Conservation (phyloP, 2,113 vertebrate species). For the Stigmatopora nigra region DNA sequence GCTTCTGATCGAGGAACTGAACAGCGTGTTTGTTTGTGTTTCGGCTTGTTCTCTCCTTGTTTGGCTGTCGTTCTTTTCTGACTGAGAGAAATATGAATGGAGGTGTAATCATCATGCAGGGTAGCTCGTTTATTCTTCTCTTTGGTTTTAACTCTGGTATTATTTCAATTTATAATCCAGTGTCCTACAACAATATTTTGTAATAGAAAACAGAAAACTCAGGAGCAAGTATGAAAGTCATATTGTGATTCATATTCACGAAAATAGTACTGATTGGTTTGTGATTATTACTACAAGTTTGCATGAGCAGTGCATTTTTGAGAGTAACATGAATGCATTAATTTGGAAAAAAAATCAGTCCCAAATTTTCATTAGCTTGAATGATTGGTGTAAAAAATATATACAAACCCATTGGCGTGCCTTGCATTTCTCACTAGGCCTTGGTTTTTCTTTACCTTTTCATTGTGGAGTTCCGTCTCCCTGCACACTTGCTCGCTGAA, state of each 20-base stretch:
- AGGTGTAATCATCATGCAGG: slow-evolving; percentile 11
- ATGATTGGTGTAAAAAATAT: not conserved
- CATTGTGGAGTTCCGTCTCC: too few species aligned
- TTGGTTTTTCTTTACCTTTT: too few species aligned
- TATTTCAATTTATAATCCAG: slow-evolving; percentile 9
- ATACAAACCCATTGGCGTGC: too few species aligned
- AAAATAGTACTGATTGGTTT: not conserved
- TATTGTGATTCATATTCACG: not conserved
- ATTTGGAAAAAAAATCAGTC: not conserved
- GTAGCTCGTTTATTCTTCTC: not conserved
- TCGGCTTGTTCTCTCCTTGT: slow-evolving; percentile 14
- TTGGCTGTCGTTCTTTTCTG: slow-evolving; percentile 25
- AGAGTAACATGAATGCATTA: not conserved
- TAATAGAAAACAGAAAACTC: not conserved
- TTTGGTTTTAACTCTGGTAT: not conserved
- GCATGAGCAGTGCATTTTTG: not conserved
- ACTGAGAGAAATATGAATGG: slow-evolving; percentile 49
- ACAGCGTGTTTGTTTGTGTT: slow-evolving; percentile 39
- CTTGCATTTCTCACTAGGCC: too few species aligned
- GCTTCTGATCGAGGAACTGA: slow-evolving; percentile 38
- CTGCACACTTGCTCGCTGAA: too few species aligned
- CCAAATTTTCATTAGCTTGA: not conserved
- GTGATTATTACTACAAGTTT: not conserved
- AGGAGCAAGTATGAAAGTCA: too few species aligned
- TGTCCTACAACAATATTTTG: not conserved